Base-by-base conservation (phyloP, 2,888 invertebrate species). In the Stomorhina lunata region DNA sequence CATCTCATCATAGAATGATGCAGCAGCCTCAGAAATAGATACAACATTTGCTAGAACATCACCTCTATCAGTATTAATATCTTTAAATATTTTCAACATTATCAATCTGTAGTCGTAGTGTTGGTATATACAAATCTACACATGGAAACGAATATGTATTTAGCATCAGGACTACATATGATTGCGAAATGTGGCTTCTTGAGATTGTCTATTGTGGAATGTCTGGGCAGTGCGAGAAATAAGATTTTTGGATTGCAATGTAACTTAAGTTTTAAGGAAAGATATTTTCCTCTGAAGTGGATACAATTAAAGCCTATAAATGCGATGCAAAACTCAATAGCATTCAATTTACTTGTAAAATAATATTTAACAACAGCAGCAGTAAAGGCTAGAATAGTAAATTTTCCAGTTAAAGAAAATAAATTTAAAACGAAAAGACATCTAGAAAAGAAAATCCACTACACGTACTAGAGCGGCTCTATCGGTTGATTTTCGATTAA, bases 281-380 rank as follows among this genome's bases (percentile, higher is more conserved):
- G 0, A 29, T 17, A n/a, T 20, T 22, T 40, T 68, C 48, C 20
- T 20, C 12, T 53, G 17, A 1, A 45, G 10, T 65, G 20, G 53
- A 63, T 65, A 76, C 55, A 69, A 63, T 76, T 80, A 69, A 48
- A 29, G 75, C 76, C 68, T 65, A 37, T 29, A 69, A 63, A 22
- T 63, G 17, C 37, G 75, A 80, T 80, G 76, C 76, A 80, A 55
- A 37, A 76, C 68, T 69, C 40, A 66, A 80, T 80, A 73, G 50
- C 72, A 68, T 68, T 72, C 66, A 68, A 73, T 79, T 79, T 72
- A 43, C 57, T 50, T 71, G 55, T 71, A 63, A 71, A 45, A 80
- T 73, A 80, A 73, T 80, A 59, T 50, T 57, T 65, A 63, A 55
- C 17, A 29, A 12, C 57, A 45, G 27, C 48, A 57, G 55, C 48